A percentile compares a stretch with the other conserved stretches of the same genome.
These are phyloP conservation scores for Zaprionus taronus DNA, from an alignment of 1,140 invertebrate genomes.

Conservation along the genomic window DNA sequence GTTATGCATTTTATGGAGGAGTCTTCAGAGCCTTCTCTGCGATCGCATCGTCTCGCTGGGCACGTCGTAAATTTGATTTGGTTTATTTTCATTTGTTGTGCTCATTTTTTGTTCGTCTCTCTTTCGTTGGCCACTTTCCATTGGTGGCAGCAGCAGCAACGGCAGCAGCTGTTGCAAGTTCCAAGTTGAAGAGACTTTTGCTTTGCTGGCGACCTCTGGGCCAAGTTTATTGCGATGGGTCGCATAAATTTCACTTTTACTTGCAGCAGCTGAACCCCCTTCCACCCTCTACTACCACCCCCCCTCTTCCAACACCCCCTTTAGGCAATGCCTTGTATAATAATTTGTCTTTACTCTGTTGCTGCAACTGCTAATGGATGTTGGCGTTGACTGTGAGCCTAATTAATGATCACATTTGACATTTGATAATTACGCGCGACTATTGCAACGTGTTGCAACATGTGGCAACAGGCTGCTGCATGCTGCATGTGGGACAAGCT, in stretches of 20 bases:
- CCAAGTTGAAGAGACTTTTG: slow-evolving; percentile 40
- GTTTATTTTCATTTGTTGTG: slow-evolving; percentile 69
- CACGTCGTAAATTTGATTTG: slow-evolving; percentile 76
- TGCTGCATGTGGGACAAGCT: slow-evolving; percentile 21
- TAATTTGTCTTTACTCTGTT: slow-evolving; percentile 40
- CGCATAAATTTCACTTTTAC: slow-evolving; percentile 75
- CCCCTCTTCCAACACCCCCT: neutral
- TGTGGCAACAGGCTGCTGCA: slow-evolving; percentile 10
- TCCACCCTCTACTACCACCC: neutral
- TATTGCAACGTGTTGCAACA: slow-evolving; percentile 23
- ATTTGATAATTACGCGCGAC: slow-evolving; percentile 16
- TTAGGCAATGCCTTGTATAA: neutral
- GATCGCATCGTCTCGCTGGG: slow-evolving; percentile 40
- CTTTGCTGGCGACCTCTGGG: slow-evolving; percentile 34
- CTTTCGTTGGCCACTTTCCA: slow-evolving; percentile 53
- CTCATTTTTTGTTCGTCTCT: slow-evolving; percentile 13
- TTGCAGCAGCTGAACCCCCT: slow-evolving; percentile 22
- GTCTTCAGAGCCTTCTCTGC: slow-evolving; percentile 25
- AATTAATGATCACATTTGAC: slow-evolving; percentile 45
- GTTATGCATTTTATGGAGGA: slow-evolving; percentile 49
- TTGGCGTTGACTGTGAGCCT: neutral
- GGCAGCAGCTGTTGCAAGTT: slow-evolving; percentile 44
- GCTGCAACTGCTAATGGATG: slow-evolving; percentile 9
- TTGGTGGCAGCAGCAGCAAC: slow-evolving; percentile 28
- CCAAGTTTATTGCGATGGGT: slow-evolving; percentile 47